Conservation (phyloP, 2,113 vertebrate genomes). For the Aegypius monachus region DNA sequence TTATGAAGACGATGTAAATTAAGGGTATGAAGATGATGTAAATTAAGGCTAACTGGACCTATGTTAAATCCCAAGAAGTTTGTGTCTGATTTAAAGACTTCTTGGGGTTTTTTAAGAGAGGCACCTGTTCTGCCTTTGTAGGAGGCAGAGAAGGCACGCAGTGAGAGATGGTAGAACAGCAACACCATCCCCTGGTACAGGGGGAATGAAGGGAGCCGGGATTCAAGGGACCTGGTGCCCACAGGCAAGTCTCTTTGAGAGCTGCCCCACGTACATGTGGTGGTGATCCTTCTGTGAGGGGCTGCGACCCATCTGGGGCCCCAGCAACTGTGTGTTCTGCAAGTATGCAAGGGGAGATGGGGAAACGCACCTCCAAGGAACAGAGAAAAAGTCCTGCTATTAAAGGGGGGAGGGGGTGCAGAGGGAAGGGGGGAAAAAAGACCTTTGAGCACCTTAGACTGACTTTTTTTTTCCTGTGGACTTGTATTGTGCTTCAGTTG, state of each 20-base stretch:
- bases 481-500: neutral
- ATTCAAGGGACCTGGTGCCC: neutral
- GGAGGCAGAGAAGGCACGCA: neutral
- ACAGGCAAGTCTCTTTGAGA: neutral
- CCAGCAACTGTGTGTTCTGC: neutral
- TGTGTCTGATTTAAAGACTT: neutral
- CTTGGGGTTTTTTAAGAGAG: neutral
- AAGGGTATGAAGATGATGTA: neutral
- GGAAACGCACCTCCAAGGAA: neutral
- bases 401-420: neutral
- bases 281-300: neutral
- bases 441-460: neutral
- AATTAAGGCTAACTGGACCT: neutral
- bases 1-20: neutral
- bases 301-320: neutral
- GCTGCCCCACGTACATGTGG: accelerated
- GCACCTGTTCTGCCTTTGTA: neutral
- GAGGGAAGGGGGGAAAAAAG: accelerated
- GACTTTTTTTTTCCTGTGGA: neutral
- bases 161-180: neutral
- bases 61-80: neutral
- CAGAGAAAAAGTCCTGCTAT: neutral
- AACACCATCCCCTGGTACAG: neutral
- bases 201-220: neutral
- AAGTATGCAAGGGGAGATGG: neutral